A percentile compares a stretch with the other conserved stretches of the same genome.
These are phyloP conservation scores for Acyrthosiphon pisum DNA, from an alignment of 1,140 invertebrate genomes.

Conservation along the genomic window DNA sequence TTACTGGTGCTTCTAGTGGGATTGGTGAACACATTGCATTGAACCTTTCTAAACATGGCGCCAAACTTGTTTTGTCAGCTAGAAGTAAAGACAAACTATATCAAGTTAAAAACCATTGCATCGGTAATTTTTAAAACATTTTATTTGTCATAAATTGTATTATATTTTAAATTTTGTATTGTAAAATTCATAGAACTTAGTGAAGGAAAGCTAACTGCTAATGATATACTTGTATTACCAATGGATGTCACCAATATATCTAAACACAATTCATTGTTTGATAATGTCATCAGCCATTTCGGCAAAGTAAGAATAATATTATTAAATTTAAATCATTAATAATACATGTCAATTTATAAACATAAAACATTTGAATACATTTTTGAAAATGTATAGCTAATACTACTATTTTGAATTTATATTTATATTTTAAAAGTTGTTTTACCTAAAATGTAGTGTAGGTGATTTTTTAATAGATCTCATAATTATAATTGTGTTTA, in stretches of 20 bases:
- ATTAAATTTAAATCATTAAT: not conserved
- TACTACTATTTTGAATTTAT: not conserved
- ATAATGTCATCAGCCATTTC: slow-evolving; percentile 76
- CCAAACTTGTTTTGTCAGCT: slow-evolving; percentile 79
- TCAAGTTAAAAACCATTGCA: slow-evolving; percentile 75
- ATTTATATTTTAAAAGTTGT: not conserved
- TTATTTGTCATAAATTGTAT: slow-evolving; percentile 53
- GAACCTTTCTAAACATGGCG: slow-evolving; percentile 73
- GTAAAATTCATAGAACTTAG: slow-evolving; percentile 24
- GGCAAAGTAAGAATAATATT: slow-evolving; percentile 67
- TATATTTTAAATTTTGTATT: not conserved
- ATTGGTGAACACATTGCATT: slow-evolving; percentile 83
- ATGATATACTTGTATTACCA: slow-evolving; percentile 75
- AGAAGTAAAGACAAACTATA: slow-evolving; percentile 76
- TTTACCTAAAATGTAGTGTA: not conserved
- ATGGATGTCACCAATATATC: slow-evolving; percentile 74
- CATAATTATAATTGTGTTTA: not conserved
- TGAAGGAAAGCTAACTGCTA: slow-evolving; percentile 62
- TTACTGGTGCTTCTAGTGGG: slow-evolving; percentile 86
- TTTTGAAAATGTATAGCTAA: not conserved
- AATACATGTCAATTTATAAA: not conserved
- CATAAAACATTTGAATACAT: not conserved
- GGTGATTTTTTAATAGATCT: not conserved
- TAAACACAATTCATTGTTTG: slow-evolving; percentile 71
- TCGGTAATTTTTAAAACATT: slow-evolving; percentile 64